Evolutionary conservation across 1,140 invertebrate species (phyloP), one percentile per base, ranked within the genome.

Genomic region (Microplitis mediator): DNA sequence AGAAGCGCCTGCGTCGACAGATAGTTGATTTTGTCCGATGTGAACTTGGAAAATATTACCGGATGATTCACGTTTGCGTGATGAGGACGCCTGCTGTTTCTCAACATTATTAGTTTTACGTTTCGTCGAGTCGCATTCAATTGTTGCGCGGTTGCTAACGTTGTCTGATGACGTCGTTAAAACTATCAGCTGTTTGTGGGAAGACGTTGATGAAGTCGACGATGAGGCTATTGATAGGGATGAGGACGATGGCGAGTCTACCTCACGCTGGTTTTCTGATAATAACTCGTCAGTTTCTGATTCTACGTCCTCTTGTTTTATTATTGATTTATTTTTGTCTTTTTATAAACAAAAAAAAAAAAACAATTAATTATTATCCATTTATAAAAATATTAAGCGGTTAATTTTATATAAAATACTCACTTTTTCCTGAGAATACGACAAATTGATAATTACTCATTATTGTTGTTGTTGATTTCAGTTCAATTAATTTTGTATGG

Each of bases 161-260:
- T 74, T 73, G 64, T 82, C 80, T 1, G 39, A 45, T 6, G 39
- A 45, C 5, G 75, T 79, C 32, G 82, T 73, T 66, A 82, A 72
- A 34, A 75, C 77, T 32, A 81, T 80, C 63, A 79, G 72, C 70
- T 80, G 76, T 74, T 81, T 69, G 3, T 16, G 16, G 34, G 65
- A 56, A 35, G 52, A 65, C n/a, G 36, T 50, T 51, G 63, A 65
- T 5, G 63, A 65, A n/a, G 36, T 50, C 3, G 63, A 51, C 16
- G 69, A 60, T 9, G 67, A 16, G 16, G 39, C 8, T 45, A 6
- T 45, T 4, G 23, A 16, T 9, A 14, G 16, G 11, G 63, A 65
- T n/a, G 63, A 65, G 1, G 63, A 50, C 23, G 69, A 63, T 8
- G 60, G n/a, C 4, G 16, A 32, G 23, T 50, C 68, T 32, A 50